These are phyloP conservation scores for Gobius niger DNA, from an alignment of 2,113 vertebrate genomes.

Conservation along the genomic window DNA sequence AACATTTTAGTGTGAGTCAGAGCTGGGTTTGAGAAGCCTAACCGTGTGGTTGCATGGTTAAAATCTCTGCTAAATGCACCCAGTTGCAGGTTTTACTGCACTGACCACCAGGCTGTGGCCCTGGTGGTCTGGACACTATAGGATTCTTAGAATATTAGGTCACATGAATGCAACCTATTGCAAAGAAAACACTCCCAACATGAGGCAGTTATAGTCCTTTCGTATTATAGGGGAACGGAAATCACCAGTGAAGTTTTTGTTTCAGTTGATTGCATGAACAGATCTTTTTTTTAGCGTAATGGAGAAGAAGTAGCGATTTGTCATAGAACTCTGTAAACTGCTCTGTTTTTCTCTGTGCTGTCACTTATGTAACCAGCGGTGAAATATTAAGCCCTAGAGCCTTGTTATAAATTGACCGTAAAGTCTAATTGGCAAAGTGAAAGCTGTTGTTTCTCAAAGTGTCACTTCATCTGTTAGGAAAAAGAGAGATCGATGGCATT, in stretches of 20 bases:
- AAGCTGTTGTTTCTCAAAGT: conserved; percentile 36
- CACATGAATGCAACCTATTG: not conserved
- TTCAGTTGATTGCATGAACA: conserved; percentile 9
- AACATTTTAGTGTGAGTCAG: too few species aligned
- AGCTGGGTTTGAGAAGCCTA: too few species aligned
- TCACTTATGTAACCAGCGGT: conserved; percentile 12
- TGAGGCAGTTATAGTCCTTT: not conserved
- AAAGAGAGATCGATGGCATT: conserved; percentile 36
- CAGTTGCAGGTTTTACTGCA: too few species aligned
- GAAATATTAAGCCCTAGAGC: conserved; percentile 10
- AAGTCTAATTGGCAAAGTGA: conserved; percentile 41
- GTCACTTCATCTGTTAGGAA: conserved; percentile 52
- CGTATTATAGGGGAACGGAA: conserved; percentile 34
- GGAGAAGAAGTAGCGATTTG: conserved; percentile 24
- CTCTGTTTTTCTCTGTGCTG: conserved; percentile 3
- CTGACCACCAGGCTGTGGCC: too few species aligned
- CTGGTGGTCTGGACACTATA: too few species aligned
- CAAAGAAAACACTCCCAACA: conserved; percentile 8
- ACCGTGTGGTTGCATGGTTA: too few species aligned
- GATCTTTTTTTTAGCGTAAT: conserved; percentile 22
- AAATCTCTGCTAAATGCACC: too few species aligned
- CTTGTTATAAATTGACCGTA: conserved; percentile 21
- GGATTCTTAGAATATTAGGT: too few species aligned
- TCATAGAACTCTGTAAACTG: conserved; percentile 21
- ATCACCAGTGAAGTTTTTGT: conserved; percentile 31